Percentiles rank a stretch among this genome's conserved stretches.
These are phyloP conservation scores for Coptotermes formosanus DNA, from an alignment of 1,140 invertebrate genomes.

Conservation along the genomic window DNA sequence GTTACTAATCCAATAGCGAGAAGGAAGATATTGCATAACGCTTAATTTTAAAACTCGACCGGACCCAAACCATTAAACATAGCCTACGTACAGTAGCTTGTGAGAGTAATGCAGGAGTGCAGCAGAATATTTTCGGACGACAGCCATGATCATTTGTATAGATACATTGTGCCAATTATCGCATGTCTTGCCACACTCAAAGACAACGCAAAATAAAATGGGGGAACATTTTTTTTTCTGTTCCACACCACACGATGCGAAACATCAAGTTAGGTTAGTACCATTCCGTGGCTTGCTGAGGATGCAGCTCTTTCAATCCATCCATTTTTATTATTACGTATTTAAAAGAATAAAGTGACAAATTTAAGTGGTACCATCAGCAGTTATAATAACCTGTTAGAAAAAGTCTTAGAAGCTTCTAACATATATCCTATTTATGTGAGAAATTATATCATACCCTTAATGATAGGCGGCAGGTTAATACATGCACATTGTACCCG, in stretches of 20 bases:
- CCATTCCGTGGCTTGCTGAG: slow-evolving; percentile 23
- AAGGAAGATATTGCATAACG: slow-evolving; percentile 24
- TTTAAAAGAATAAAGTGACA: slow-evolving; percentile 5
- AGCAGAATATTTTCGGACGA: not conserved
- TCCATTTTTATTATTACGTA: slow-evolving; percentile 25
- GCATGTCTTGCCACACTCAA: not conserved
- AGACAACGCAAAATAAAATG: not conserved
- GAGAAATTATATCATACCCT: not conserved
- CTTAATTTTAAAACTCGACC: slow-evolving; percentile 14
- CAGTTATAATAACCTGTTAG: not conserved
- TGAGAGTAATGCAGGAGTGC: not conserved
- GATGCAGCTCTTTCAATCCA: slow-evolving; percentile 21
- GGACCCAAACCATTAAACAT: not conserved
- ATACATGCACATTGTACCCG: too few relatives aligned
- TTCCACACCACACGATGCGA: not conserved
- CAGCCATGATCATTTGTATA: not conserved
- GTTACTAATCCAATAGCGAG: slow-evolving; percentile 21
- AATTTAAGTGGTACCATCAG: slow-evolving; percentile 3
- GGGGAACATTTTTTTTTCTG: not conserved
- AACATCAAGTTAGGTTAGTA: slow-evolving; percentile 10
- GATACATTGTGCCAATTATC: slow-evolving; percentile 2
- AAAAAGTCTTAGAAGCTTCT: not conserved
- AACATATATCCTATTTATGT: not conserved
- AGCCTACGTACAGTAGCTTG: not conserved
- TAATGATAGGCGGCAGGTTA: not conserved